phyloP scores from a whole-genome alignment of 2,888 invertebrate genomes.

The Nebria brevicollis region DNA sequence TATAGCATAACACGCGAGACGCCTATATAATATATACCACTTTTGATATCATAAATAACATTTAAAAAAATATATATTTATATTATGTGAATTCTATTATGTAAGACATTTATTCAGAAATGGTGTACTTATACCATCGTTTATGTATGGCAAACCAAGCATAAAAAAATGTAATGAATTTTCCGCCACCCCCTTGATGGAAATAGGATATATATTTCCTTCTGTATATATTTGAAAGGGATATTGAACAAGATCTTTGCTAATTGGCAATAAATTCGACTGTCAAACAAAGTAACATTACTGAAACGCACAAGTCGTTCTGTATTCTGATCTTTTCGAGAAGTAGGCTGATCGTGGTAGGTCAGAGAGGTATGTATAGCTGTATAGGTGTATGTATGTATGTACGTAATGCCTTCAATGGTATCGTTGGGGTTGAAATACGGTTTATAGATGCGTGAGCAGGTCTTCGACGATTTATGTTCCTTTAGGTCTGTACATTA shows the following conservation, averaged over 20 bases:
- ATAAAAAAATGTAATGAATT: too few species aligned
- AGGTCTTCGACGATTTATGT: slow-evolving; percentile 35
- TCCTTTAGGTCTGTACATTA: slow-evolving; percentile 28
- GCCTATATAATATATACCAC: too few species aligned
- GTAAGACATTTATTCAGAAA: too few species aligned
- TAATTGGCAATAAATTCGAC: neutral
- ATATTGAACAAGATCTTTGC: neutral
- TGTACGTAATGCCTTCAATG: slow-evolving; percentile 6
- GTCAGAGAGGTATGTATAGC: neutral
- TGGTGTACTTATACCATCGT: too few species aligned
- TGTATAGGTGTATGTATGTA: neutral
- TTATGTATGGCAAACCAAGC: too few species aligned
- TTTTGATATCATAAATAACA: too few species aligned
- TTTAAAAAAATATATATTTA: too few species aligned
- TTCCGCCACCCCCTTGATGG: too few species aligned
- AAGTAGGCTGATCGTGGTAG: neutral
- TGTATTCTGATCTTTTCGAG: neutral
- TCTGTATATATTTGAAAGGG: neutral
- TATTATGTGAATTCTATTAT: too few species aligned
- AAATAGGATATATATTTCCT: too few species aligned
- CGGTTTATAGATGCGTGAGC: slow-evolving; percentile 30
- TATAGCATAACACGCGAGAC: too few species aligned
- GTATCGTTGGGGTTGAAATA: slow-evolving; percentile 36
- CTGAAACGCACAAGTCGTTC: neutral
- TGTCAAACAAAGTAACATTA: neutral